Percentiles rank a stretch among this genome's conserved stretches.
Conservation (phyloP, 2,888 invertebrate species). For the Lacanobia wlatinum region DNA sequence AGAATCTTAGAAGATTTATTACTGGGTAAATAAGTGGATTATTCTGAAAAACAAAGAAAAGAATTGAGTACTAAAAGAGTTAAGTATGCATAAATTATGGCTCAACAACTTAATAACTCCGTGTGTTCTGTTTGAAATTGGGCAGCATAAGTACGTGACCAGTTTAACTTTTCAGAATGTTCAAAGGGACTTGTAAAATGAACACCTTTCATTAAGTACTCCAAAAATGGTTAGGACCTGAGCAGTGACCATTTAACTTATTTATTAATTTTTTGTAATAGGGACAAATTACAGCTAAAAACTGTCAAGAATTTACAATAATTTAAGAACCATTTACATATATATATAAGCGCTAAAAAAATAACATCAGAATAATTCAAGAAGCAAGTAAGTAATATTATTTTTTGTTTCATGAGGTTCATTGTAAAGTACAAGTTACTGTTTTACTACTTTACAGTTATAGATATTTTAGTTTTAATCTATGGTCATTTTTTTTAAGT, state of each 20-base stretch:
- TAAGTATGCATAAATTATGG: conserved; percentile 9
- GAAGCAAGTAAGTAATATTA: neutral
- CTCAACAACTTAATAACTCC: conserved; percentile 3
- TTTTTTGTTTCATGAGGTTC: neutral
- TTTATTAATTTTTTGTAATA: neutral
- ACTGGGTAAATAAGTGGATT: neutral
- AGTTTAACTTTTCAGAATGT: conserved; percentile 6
- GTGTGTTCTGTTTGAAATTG: conserved; percentile 8
- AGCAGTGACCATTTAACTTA: conserved; percentile 1
- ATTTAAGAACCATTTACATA: too few relatives aligned
- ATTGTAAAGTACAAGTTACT: neutral
- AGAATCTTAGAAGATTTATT: conserved; percentile 21
- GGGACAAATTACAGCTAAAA: neutral
- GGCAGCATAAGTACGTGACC: neutral
- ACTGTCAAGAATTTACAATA: neutral
- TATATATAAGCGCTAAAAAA: neutral
- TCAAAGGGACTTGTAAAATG: conserved; percentile 29
- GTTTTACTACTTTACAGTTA: neutral
- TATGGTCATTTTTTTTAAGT: too few relatives aligned
- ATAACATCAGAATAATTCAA: neutral
- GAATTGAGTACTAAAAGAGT: neutral
- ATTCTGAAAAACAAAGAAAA: neutral
- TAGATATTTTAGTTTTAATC: neutral
- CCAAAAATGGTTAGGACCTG: neutral
- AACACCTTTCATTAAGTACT: conserved; percentile 14